Base-by-base conservation (phyloP, 1,140 invertebrate genomes). In the Megalonaias nervosa region DNA sequence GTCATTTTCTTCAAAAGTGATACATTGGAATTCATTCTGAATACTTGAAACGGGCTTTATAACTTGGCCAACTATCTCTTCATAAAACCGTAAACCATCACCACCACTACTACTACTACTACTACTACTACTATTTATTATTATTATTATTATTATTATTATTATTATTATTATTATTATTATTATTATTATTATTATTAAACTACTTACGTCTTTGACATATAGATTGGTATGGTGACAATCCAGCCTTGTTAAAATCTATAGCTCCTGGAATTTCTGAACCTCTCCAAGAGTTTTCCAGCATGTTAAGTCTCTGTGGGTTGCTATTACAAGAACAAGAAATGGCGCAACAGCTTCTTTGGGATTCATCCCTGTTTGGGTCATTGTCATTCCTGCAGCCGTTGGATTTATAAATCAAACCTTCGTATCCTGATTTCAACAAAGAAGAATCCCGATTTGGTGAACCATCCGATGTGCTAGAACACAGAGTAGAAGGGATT, bases 331-430 rank as follows among this genome's bases (percentile, higher is more conserved):
- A 89, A 23, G 84, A 79, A 66, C 86, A 89, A 0, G 87, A 88
- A 38, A 89, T 82, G 64, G 86, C 86, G 81, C 87, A 89, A 75
- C 86, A 89, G 31, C 83, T 87, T 31, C 85, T 81, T 75, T 85
- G 82, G 59, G 79, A 77, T 61, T 87, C 87, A 57, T 89, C 87
- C 38, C 83, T 73, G 1, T 69, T 67, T 17, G 79, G 58, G 15
- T 78, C 71, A 81, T 73, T 75, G 77, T 80, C 79, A 55, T 77
- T 80, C 68, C 74, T 72, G 70, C 79, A 77, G 38, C 81, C 66
- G 72, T 80, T 85, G 57, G 77, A 60, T 75, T 89, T 89, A 79
- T 88, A 89, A 61, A 87, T 67, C 64, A 89, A 75, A 72, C 84
- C 81, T 73, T 89, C 87, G 79, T 88, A 89, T 16, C 84, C 80